phyloP scores from a whole-genome alignment of 2,797 vertebrate genomes.

The Falco rusticolus region DNA sequence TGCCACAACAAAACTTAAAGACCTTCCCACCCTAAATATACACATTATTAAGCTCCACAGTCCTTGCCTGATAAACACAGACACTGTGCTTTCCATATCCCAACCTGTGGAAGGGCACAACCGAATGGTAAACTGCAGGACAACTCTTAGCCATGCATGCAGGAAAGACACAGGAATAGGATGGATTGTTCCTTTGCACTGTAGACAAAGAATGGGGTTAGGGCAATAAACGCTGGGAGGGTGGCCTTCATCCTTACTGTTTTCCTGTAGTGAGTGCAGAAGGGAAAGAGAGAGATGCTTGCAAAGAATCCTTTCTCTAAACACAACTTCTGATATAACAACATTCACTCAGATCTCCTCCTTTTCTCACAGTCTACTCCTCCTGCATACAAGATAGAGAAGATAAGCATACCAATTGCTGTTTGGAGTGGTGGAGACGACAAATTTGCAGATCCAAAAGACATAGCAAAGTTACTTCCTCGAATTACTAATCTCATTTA shows the following conservation, averaged over 20 bases:
- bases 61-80: background rate
- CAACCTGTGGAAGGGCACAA: background rate
- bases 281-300: background rate
- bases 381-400: constrained; percentile 81
- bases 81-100: background rate
- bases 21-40: background rate
- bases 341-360: background rate
- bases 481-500: constrained; percentile 84
- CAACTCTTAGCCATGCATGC: background rate
- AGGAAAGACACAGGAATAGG: background rate
- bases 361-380: constrained; percentile 69
- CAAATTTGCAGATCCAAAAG: constrained; percentile 81
- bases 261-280: background rate
- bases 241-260: background rate
- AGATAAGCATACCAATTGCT: constrained; percentile 84
- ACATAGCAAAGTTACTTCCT: constrained; percentile 80
- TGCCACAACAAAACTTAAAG: rapidly evolving
- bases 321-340: background rate
- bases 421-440: constrained; percentile 74
- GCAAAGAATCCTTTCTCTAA: background rate
- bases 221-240: background rate
- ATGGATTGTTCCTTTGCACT: background rate
- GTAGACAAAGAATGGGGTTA: background rate
- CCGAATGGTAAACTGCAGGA: background rate
- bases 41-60: background rate